These are phyloP conservation scores for Rhynchotus rufescens DNA, from an alignment of 2,797 vertebrate species.

Conservation along the genomic window DNA sequence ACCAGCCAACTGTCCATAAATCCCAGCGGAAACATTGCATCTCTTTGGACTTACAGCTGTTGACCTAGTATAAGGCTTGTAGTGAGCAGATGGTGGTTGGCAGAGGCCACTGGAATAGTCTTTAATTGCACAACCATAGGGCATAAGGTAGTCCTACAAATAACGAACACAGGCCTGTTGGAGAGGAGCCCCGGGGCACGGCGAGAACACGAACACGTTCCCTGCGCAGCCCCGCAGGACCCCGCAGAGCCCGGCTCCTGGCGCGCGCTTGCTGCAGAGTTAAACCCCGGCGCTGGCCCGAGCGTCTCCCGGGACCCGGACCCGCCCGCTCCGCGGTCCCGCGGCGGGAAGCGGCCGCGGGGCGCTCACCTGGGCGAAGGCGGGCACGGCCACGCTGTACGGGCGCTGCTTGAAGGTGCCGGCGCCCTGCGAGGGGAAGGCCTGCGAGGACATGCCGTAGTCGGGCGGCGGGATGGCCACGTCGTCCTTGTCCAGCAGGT, in stretches of 20 bases:
- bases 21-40: slow-evolving; percentile 65
- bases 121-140: slow-evolving; percentile 78
- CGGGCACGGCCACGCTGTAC: slow-evolving; percentile 90
- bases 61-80: slow-evolving; percentile 78
- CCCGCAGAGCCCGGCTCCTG: rapidly evolving
- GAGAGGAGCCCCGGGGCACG: slow-evolving; percentile 26
- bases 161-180: slow-evolving; percentile 74
- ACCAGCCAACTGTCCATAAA: neutral
- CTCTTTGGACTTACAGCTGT: slow-evolving; percentile 74
- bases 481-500: slow-evolving; percentile 94
- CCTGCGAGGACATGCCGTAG: slow-evolving; percentile 84
- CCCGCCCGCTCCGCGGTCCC: too few relatives aligned
- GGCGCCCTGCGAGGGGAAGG: slow-evolving; percentile 79
- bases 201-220: neutral
- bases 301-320: neutral
- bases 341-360: too few relatives aligned
- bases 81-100: slow-evolving; percentile 73
- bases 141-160: slow-evolving; percentile 79
- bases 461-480: slow-evolving; percentile 84
- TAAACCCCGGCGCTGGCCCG: rapidly evolving
- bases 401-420: slow-evolving; percentile 89
- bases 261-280: rapidly evolving
- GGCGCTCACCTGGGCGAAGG: slow-evolving; percentile 90
- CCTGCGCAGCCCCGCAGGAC: neutral
- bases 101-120: slow-evolving; percentile 77